A percentile compares a stretch with the other conserved stretches of the same genome.
Conservation (phyloP, 2,113 vertebrate species). For the Penelope pileata region DNA sequence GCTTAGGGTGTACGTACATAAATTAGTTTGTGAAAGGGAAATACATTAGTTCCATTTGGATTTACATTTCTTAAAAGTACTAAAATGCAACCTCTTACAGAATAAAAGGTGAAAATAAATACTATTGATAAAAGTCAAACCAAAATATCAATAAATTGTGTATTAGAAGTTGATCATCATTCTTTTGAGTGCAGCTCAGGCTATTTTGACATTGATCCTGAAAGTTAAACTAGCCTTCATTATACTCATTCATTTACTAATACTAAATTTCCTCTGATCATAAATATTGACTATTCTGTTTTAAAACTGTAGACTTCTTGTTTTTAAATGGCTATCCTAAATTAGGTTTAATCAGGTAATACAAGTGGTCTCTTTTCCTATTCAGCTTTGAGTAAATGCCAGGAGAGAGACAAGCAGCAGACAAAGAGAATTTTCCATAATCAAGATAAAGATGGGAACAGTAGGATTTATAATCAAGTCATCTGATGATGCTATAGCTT, state of each 20-base stretch:
- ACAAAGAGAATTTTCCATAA: neutral
- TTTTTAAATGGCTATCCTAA: neutral
- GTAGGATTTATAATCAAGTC: neutral
- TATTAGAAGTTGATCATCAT: neutral
- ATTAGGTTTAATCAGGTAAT: neutral
- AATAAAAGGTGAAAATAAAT: neutral
- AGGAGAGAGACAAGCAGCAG: neutral
- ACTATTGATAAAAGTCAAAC: neutral
- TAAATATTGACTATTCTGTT: neutral
- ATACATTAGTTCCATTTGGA: neutral
- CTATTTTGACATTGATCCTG: neutral
- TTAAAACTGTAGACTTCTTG: neutral
- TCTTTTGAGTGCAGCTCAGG: neutral
- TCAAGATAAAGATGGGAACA: neutral
- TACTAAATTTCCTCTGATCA: neutral
- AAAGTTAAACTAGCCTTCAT: neutral
- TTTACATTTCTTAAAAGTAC: neutral
- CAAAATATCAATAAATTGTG: neutral
- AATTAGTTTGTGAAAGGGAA: neutral
- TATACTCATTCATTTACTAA: neutral
- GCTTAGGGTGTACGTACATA: neutral
- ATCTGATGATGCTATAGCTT: neutral
- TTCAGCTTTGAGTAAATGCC: neutral
- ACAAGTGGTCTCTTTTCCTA: neutral
- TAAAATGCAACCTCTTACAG: neutral